phyloP scores from a whole-genome alignment of 2,797 vertebrate species.

The Heliangelus exortis region DNA sequence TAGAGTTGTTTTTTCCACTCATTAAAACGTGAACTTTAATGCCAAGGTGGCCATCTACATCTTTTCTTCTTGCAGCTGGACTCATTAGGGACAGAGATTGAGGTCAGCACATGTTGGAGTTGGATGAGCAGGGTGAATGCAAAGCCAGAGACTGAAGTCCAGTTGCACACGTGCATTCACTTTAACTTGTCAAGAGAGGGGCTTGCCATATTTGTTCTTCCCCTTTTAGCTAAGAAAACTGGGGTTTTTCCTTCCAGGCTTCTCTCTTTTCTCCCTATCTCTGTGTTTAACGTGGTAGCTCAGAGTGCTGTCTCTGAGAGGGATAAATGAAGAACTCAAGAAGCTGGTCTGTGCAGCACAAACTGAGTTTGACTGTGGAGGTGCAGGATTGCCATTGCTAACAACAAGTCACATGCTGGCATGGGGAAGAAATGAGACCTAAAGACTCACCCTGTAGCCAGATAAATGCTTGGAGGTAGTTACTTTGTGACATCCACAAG shows the following conservation, averaged over 20 bases:
- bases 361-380: not conserved
- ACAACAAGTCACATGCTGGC: not conserved
- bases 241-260: not conserved
- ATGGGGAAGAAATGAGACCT: not conserved
- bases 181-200: not conserved
- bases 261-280: fast-evolving
- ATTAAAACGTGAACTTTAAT: not conserved
- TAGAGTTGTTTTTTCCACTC: fast-evolving
- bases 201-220: not conserved
- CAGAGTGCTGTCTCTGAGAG: not conserved
- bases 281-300: not conserved
- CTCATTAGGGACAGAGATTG: fast-evolving
- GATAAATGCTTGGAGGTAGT: not conserved
- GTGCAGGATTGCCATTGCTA: not conserved
- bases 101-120: fast-evolving
- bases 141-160: not conserved
- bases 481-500: not conserved
- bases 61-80: not conserved
- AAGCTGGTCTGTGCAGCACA: not conserved
- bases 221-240: not conserved
- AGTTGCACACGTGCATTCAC: not conserved
- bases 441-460: not conserved
- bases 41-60: not conserved
- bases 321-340: not conserved
- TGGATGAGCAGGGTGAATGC: not conserved